Evolutionary conservation across 2,888 invertebrate species (phyloP).

Genomic region (Napeogenes inachia): DNA sequence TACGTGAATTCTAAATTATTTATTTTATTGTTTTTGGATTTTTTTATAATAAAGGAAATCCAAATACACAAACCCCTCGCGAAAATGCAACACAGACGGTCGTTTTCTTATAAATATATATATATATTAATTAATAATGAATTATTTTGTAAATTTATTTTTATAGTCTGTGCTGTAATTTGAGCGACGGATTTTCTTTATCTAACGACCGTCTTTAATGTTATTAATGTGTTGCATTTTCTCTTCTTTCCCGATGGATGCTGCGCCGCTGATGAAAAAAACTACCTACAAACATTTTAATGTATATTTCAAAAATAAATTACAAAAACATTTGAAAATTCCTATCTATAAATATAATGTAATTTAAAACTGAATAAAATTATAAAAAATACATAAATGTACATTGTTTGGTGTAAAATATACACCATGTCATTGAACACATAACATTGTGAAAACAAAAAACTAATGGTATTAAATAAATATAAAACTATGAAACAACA

Average conservation of each 20-base stretch:
- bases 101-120: conserved; percentile 34
- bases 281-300: background rate
- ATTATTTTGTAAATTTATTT: conserved; percentile 32
- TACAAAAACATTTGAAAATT: background rate
- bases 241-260: conserved; percentile 70
- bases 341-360: no score
- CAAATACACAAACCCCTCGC: conserved; percentile 40
- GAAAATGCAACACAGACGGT: conserved; percentile 78
- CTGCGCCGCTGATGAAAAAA: conserved; percentile 33
- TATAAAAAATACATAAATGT: no score
- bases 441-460: no score
- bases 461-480: no score
- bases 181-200: conserved; percentile 55
- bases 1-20: conserved; percentile 47
- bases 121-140: conserved; percentile 27
- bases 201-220: conserved; percentile 52
- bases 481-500: no score
- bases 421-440: no score
- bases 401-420: no score
- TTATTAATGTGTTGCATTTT: conserved; percentile 76
- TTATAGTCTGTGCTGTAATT: conserved; percentile 74
- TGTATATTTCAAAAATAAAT: background rate
- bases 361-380: no score
- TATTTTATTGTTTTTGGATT: conserved; percentile 28
- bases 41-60: conserved; percentile 33